Percentiles rank a stretch among this genome's conserved stretches.
Evolutionary conservation across 2,113 vertebrate species (phyloP).

Genomic region (Abramis brama): DNA sequence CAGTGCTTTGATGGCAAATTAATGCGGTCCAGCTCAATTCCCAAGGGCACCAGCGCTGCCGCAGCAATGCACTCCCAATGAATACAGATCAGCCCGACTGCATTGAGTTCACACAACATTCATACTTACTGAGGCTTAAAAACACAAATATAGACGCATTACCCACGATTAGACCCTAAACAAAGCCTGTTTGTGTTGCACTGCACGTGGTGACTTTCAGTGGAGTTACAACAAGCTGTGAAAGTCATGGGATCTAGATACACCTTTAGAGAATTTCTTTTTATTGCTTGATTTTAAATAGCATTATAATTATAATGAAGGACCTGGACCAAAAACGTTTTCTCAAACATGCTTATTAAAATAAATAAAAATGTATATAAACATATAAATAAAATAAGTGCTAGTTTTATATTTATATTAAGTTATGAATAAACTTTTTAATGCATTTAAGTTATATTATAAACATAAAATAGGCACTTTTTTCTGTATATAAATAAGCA

Average conservation of each 20-base stretch:
- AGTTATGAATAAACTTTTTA: not conserved
- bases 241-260: constrained; percentile 62
- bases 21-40: constrained; percentile 59
- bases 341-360: not conserved
- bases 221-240: constrained; percentile 49
- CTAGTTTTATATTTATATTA: not conserved
- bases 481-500: too few relatives aligned
- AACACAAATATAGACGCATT: not conserved
- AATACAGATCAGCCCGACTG: constrained; percentile 47
- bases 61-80: constrained; percentile 24
- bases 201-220: not conserved
- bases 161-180: not conserved
- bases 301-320: constrained; percentile 50
- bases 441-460: not conserved
- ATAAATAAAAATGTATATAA: not conserved
- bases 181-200: constrained; percentile 12
- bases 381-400: not conserved
- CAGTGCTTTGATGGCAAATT: constrained; percentile 50
- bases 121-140: constrained; percentile 23
- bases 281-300: constrained; percentile 57
- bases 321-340: not conserved
- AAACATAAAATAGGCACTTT: too few relatives aligned
- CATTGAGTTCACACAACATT: constrained; percentile 24
- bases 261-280: constrained; percentile 58
- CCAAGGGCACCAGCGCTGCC: constrained; percentile 34